These are phyloP conservation scores for Gila orcuttii DNA, from an alignment of 2,113 vertebrate species.

Conservation along the genomic window DNA sequence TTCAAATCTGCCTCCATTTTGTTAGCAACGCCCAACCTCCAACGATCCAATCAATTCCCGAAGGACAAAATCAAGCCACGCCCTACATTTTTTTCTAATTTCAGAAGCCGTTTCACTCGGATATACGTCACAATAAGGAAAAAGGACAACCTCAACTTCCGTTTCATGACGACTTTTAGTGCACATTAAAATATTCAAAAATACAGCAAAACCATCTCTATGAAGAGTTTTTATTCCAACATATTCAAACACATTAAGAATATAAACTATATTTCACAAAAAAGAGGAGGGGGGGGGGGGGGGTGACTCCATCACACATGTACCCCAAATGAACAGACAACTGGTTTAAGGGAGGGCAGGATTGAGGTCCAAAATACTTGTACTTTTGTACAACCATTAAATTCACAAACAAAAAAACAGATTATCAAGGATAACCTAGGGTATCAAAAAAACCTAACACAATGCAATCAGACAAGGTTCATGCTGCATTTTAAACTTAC, in stretches of 20 bases:
- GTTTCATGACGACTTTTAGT: too few relatives aligned
- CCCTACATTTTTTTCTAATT: too few relatives aligned
- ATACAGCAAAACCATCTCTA: not conserved
- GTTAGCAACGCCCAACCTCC: too few relatives aligned
- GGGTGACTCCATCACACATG: not conserved
- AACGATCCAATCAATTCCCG: too few relatives aligned
- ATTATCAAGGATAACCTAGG: not conserved
- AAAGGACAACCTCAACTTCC: too few relatives aligned
- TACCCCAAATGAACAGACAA: not conserved
- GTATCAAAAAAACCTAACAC: not conserved
- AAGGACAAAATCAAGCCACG: too few relatives aligned
- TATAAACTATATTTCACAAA: not conserved
- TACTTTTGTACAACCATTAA: not conserved
- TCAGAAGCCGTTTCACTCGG: too few relatives aligned
- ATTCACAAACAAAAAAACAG: too few relatives aligned
- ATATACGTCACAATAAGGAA: too few relatives aligned
- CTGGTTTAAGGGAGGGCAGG: not conserved
- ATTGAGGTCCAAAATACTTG: not conserved
- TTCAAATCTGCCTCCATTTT: too few relatives aligned
- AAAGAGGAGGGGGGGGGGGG: not conserved
- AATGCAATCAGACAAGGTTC: conserved; percentile 18
- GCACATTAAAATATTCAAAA: not conserved
- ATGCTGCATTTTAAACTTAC: not conserved
- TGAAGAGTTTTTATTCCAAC: not conserved
- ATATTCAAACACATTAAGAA: not conserved